Evolutionary conservation across 1,140 invertebrate species (phyloP).

Genomic region (Sminthurinus signatus): DNA sequence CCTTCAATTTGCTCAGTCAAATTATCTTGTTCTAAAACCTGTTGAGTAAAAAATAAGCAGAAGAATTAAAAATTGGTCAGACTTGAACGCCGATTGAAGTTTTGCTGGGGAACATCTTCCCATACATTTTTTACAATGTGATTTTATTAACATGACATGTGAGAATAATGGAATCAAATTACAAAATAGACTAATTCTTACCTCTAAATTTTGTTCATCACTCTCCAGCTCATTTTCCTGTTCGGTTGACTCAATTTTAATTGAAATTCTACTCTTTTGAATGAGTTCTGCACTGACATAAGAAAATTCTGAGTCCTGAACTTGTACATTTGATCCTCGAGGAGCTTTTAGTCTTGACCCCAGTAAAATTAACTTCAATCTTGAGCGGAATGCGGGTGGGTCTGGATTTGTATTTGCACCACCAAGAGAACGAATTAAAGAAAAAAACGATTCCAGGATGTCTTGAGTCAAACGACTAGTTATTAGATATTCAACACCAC

Average conservation of each 20-base stretch:
- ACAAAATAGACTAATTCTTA: too few relatives aligned
- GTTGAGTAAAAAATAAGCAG: too few relatives aligned
- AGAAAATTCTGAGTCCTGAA: background rate
- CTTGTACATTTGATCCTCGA: background rate
- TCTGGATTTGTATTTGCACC: constrained; percentile 36
- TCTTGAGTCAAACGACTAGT: constrained; percentile 43
- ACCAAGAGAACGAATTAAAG: constrained; percentile 40
- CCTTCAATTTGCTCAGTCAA: too few relatives aligned
- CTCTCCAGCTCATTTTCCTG: too few relatives aligned
- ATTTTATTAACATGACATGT: too few relatives aligned
- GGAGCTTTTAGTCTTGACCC: constrained; percentile 21
- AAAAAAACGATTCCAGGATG: constrained; percentile 44
- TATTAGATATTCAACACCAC: constrained; percentile 31
- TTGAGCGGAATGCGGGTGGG: constrained; percentile 39
- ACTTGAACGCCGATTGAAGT: too few relatives aligned
- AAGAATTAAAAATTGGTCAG: too few relatives aligned
- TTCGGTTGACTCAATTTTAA: background rate
- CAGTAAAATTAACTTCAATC: constrained; percentile 38
- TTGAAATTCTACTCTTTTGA: background rate
- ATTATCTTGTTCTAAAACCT: too few relatives aligned
- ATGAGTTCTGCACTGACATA: constrained; percentile 8
- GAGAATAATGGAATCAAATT: too few relatives aligned
- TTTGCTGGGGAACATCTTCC: too few relatives aligned
- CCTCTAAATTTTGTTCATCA: too few relatives aligned
- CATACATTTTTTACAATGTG: too few relatives aligned